Base-by-base conservation (phyloP, 2,888 invertebrate species). In the Spialia ferax region DNA sequence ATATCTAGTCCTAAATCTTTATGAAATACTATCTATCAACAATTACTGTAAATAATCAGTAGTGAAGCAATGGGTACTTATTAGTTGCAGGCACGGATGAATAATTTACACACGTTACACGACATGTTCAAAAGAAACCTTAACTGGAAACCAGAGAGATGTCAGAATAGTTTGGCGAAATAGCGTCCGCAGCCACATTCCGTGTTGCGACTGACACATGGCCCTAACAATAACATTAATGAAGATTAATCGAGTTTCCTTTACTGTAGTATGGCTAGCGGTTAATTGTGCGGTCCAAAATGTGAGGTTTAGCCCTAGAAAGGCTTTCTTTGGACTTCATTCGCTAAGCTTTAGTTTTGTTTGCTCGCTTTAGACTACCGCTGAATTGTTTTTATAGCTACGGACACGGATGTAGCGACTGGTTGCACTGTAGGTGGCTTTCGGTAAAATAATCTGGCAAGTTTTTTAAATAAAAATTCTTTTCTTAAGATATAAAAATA, bases 241-340 rank as follows among this genome's bases (percentile, higher is more conserved):
- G 59, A 65, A 59, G 59, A 59, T 65, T 52, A 38, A 65, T 65
- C 18, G 45, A 60, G 52, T 50, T 52, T 59, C 18, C 50, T 50
- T 52, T 59, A 13, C 50, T 59, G 48, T 48, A 26, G 45, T 59
- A 26, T 26, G 15, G 8, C 26, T 15, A 26, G 54, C 15, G 29
- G 29, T 54, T 54, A 26, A 38, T 23, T 57, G 13, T 56, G 20
- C 18, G 45, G 45, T 18, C 45, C 18, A 45, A 45, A 18, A 45
- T 45, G 45, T 45, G 8, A 45, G 45, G 45, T 45, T 45, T 45
- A 10, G 45, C 4, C 20, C 7, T 45, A 18, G 18, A 7, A 45
- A 8, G 18, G 5, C 8, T 20, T 45, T 10, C 45, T 45, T 45
- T 0, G 10, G 10, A 45, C 18, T 35, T 35, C n/a, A 35, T 35